Percentiles rank a stretch among this genome's conserved stretches.
phyloP scores from a whole-genome alignment of 1,140 invertebrate genomes.

The Micrasema longulum region DNA sequence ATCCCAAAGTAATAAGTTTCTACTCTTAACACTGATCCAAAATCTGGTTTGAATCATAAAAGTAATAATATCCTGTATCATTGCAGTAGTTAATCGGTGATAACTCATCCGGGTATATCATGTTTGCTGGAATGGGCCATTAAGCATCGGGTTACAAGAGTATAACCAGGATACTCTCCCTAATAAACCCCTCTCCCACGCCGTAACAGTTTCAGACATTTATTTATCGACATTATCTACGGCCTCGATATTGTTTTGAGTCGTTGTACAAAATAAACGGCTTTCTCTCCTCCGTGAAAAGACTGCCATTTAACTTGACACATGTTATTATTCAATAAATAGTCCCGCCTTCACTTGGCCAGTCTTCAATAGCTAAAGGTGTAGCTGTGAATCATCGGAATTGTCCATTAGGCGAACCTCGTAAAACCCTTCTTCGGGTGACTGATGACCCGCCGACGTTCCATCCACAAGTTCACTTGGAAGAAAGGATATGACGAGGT shows the following conservation, averaged over 20 bases:
- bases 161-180: constrained; percentile 12
- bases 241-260: constrained; percentile 16
- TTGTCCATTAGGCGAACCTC: constrained; percentile 43
- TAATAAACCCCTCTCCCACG: constrained; percentile 15
- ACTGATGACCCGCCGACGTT: constrained; percentile 37
- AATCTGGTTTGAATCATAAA: no score
- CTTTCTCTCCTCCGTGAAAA: constrained; percentile 32
- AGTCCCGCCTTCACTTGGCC: constrained; percentile 26
- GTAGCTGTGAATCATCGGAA: constrained; percentile 41
- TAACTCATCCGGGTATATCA: constrained; percentile 3
- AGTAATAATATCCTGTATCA: not conserved
- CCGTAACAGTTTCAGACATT: constrained; percentile 10
- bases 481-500: not conserved
- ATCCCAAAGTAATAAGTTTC: no score
- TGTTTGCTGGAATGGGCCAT: constrained; percentile 13
- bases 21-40: no score
- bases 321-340: constrained; percentile 46
- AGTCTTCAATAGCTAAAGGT: constrained; percentile 20
- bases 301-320: constrained; percentile 34
- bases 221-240: constrained; percentile 31
- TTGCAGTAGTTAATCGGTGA: not conserved
- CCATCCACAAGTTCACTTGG: constrained; percentile 16
- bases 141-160: constrained; percentile 11
- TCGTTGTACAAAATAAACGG: constrained; percentile 22
- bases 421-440: constrained; percentile 37